Evolutionary conservation across 2,888 invertebrate species (phyloP).

Genomic region (Drosophila affinis): DNA sequence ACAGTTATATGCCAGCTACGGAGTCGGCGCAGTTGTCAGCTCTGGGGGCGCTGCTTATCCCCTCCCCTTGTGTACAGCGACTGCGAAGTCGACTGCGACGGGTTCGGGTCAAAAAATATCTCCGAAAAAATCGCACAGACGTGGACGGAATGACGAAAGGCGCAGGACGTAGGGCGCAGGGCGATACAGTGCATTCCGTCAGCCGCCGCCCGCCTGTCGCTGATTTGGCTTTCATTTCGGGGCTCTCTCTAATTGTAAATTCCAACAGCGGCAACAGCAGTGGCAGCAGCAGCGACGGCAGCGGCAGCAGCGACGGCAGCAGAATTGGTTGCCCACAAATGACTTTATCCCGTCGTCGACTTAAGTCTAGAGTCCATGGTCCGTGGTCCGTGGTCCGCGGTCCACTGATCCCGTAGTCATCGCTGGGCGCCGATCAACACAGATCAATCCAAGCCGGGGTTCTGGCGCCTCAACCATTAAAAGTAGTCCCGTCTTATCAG

Average conservation of each 20-base stretch:
- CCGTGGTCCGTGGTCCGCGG: conserved; percentile 30
- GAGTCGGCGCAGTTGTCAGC: conserved; percentile 39
- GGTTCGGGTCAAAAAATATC: not conserved
- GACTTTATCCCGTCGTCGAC: conserved; percentile 20
- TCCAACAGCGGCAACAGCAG: conserved; percentile 45
- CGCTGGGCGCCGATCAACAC: not conserved
- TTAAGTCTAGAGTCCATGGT: conserved; percentile 38
- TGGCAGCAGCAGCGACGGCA: conserved; percentile 38
- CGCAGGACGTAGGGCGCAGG: conserved; percentile 7
- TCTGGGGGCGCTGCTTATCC: not conserved
- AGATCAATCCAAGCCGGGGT: conserved; percentile 6
- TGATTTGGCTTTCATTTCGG: conserved; percentile 4
- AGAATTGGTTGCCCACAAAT: conserved; percentile 4
- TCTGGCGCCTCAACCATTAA: not conserved
- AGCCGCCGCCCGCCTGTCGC: not conserved
- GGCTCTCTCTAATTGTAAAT: conserved; percentile 60
- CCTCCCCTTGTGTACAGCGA: not conserved
- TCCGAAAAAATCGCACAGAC: conserved; percentile 11
- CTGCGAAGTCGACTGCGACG: not conserved
- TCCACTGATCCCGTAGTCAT: conserved; percentile 13
- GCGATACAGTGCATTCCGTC: conserved; percentile 53
- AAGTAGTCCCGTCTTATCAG: not conserved
- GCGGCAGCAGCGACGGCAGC: conserved; percentile 19
- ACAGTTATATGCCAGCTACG: conserved; percentile 16
- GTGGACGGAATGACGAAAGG: conserved; percentile 1